These are phyloP conservation scores for Cabera pusaria DNA, from an alignment of 2,888 invertebrate species.

Conservation along the genomic window DNA sequence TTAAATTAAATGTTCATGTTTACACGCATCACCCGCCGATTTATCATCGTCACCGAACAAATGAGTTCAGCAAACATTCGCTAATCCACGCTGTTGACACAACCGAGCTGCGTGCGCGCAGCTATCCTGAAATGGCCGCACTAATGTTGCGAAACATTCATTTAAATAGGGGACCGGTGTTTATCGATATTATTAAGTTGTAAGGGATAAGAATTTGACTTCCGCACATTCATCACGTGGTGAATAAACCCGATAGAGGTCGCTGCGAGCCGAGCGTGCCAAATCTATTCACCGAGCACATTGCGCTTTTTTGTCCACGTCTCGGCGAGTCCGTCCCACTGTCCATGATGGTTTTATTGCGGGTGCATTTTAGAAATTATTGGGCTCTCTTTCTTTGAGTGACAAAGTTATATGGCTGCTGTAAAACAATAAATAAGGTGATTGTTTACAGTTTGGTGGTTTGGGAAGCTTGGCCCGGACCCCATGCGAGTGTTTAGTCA, in stretches of 20 bases:
- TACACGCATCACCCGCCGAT: conserved; percentile 42
- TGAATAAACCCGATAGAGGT: conserved; percentile 49
- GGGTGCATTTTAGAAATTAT: conserved; percentile 68
- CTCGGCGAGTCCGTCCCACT: conserved; percentile 38
- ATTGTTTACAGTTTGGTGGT: conserved; percentile 73
- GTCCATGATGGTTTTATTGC: conserved; percentile 78
- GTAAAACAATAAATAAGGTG: conserved; percentile 78
- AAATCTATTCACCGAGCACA: conserved; percentile 56
- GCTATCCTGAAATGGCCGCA: conserved; percentile 66
- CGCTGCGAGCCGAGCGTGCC: conserved; percentile 58
- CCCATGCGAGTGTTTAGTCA: conserved; percentile 66
- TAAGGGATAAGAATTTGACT: conserved; percentile 69
- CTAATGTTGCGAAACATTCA: conserved; percentile 74
- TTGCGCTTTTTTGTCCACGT: conserved; percentile 48
- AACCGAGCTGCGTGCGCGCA: conserved; percentile 57
- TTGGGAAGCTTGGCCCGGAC: conserved; percentile 48
- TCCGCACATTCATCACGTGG: conserved; percentile 71
- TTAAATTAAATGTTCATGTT: conserved; percentile 39
- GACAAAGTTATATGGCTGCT: conserved; percentile 71
- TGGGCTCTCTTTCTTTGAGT: conserved; percentile 57
- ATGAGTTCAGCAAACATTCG: conserved; percentile 66
- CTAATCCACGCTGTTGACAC: conserved; percentile 60
- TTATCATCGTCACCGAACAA: conserved; percentile 64
- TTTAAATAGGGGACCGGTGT: conserved; percentile 73
- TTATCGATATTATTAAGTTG: conserved; percentile 77